Conservation (phyloP, 2,888 invertebrate genomes). For the Adelphocoris suturalis region DNA sequence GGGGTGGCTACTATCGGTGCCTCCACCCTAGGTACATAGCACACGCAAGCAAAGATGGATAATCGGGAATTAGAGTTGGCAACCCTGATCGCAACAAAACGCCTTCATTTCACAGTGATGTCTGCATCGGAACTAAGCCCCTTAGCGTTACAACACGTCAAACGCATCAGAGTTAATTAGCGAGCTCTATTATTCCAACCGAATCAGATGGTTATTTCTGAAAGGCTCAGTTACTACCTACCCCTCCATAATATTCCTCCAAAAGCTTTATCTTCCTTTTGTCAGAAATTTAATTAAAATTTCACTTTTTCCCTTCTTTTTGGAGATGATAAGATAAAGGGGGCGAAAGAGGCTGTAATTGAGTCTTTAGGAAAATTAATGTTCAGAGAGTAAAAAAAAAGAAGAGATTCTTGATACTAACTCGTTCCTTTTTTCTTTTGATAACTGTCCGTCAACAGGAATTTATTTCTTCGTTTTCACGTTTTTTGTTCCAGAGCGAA, state of each 20-base stretch:
- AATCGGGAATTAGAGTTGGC: too few relatives aligned
- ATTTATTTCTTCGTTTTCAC: not conserved
- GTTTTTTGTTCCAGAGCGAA: too few relatives aligned
- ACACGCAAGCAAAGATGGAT: too few relatives aligned
- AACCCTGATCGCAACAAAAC: too few relatives aligned
- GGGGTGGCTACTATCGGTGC: too few relatives aligned
- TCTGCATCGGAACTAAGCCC: not conserved
- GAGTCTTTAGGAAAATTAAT: constrained; percentile 57
- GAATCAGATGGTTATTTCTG: not conserved
- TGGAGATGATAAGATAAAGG: constrained; percentile 36
- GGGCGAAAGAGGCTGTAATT: constrained; percentile 46
- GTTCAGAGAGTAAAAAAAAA: not conserved
- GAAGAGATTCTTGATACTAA: constrained; percentile 41
- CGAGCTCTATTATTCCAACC: not conserved
- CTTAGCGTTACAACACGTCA: not conserved
- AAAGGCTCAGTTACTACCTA: not conserved
- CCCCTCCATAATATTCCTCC: not conserved
- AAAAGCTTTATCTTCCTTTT: constrained; percentile 18
- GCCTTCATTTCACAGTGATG: not conserved
- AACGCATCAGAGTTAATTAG: constrained; percentile 15
- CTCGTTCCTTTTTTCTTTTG: constrained; percentile 10
- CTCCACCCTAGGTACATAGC: too few relatives aligned
- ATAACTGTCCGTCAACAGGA: not conserved
- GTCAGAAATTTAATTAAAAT: constrained; percentile 39
- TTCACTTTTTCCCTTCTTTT: not conserved